Percentiles rank a stretch among this genome's conserved stretches.
Evolutionary conservation across 2,113 vertebrate species (phyloP).

Genomic region (Gnathonemus echidnorhynchus): DNA sequence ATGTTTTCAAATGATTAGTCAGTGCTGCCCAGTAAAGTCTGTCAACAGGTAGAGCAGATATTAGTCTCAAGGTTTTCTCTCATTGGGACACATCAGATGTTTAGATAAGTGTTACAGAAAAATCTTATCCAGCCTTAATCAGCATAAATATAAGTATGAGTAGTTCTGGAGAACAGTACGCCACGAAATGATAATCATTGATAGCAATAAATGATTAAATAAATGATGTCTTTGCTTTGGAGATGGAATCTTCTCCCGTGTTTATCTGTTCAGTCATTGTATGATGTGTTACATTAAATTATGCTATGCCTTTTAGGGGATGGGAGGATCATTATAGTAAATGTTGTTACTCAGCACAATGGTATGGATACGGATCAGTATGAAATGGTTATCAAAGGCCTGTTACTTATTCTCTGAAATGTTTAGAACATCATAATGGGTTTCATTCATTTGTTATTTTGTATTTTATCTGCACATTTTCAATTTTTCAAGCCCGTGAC

Average conservation of each 20-base stretch:
- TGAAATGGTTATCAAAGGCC: neutral
- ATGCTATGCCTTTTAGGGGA: neutral
- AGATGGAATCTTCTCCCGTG: neutral
- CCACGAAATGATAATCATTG: neutral
- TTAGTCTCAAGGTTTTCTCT: neutral
- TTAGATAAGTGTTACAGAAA: neutral
- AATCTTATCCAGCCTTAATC: neutral
- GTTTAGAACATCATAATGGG: neutral
- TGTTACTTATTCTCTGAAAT: neutral
- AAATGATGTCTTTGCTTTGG: neutral
- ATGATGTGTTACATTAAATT: neutral
- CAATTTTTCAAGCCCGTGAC: neutral
- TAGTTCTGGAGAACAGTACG: neutral
- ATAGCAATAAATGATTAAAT: neutral
- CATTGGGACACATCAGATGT: neutral
- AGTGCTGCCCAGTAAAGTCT: neutral
- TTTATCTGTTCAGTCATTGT: neutral
- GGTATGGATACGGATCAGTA: neutral
- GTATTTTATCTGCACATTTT: neutral
- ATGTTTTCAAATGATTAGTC: neutral
- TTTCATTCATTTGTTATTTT: neutral
- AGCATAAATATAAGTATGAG: neutral
- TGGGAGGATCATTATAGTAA: neutral
- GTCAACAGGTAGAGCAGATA: neutral
- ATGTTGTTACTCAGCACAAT: neutral